Evolutionary conservation across 2,113 vertebrate species (phyloP).

Genomic region (Gobius niger): DNA sequence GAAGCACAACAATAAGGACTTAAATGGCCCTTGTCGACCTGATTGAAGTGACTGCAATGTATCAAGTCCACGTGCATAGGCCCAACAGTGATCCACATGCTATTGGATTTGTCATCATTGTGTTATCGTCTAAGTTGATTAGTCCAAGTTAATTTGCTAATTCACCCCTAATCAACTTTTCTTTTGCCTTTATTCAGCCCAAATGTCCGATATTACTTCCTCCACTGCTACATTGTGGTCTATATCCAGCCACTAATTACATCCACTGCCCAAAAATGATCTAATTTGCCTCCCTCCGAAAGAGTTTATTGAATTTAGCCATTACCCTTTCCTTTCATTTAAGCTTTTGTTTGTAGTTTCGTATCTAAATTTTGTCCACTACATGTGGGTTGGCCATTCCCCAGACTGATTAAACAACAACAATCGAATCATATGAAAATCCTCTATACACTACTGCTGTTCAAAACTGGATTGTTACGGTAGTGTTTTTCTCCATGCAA

Average conservation of each 20-base stretch:
- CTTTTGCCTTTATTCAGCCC: neutral
- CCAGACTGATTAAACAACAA: constrained; percentile 36
- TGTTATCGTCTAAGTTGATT: neutral
- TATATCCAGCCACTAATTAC: constrained; percentile 49
- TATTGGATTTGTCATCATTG: neutral
- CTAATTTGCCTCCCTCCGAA: constrained; percentile 53
- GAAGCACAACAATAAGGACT: constrained; percentile 24
- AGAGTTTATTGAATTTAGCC: constrained; percentile 56
- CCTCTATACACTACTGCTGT: constrained; percentile 6
- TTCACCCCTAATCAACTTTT: neutral
- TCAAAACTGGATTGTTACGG: constrained; percentile 16
- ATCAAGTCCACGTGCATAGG: constrained; percentile 11
- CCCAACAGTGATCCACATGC: constrained; percentile 16
- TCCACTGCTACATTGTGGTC: constrained; percentile 28
- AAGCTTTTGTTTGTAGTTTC: neutral
- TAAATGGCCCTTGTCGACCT: constrained; percentile 13
- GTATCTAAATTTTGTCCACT: neutral
- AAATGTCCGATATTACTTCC: constrained; percentile 25
- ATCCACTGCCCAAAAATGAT: constrained; percentile 53
- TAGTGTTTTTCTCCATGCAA: too few species aligned
- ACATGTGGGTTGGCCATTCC: constrained; percentile 12
- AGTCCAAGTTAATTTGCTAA: constrained; percentile 1
- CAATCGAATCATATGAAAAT: constrained; percentile 45
- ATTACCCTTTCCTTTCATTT: constrained; percentile 14
- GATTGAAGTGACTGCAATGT: constrained; percentile 5